Base-by-base conservation (phyloP, 2,888 invertebrate genomes). In the Mythimna ferrago region DNA sequence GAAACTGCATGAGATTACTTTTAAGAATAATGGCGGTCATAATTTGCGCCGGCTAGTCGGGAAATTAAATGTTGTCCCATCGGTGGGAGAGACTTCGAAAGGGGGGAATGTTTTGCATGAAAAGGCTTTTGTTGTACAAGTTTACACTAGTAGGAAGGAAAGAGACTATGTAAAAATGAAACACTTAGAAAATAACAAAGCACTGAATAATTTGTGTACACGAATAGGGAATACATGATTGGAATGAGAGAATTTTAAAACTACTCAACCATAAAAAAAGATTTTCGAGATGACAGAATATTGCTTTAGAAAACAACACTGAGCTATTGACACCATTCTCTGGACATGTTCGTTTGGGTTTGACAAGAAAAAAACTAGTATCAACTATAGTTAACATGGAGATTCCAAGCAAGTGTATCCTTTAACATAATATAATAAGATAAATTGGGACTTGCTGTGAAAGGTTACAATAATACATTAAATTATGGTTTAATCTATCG, bases 1-100 rank as follows among this genome's bases (percentile, higher is more conserved):
- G 86, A 83, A 84, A 85, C 77, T 84, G 83, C 78, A 84, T 85
- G 86, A 83, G 83, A 84, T 84, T 85, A 84, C 73, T 78, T 83
- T 84, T 76, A 81, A 84, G 83, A 84, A 80, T 85, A 83, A 84
- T 85, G 81, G 78, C 64, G 41, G 68, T 58, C 71, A 78, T 84
- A 83, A 84, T 83, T 84, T 71, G 69, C 21, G 66, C 60, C n/a
- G 32, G 74, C 66, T 85, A 76, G 66, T 75, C 66, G 66, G 58
- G 67, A 77, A 78, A 83, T 83, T 83, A 83, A 83, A 83, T 83
- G 73, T 73, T 75, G 63, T 80, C 71, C 71, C 73, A 83, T 83
- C 58, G 78, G 80, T 75, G 70, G 48, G 66, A 54, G 68, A 66
- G 54, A 63, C 68, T 69, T 73, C 32, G 60, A 73, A 73, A 82